Evolutionary conservation across 2,888 invertebrate species (phyloP).

Genomic region (Zhuqinia jingwanae): DNA sequence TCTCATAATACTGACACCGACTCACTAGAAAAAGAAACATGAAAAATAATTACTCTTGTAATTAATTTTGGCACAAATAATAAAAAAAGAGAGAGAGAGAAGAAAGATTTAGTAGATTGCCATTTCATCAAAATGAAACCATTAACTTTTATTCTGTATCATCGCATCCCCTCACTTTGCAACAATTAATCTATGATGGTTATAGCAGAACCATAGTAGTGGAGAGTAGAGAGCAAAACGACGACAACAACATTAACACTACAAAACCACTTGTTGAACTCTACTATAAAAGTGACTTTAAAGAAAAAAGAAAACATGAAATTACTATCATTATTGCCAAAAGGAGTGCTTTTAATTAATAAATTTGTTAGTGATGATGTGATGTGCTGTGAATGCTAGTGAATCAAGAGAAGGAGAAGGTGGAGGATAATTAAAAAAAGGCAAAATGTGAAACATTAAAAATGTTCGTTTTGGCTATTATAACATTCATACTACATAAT

Average conservation of each 20-base stretch:
- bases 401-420: background rate
- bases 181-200: conserved; percentile 19
- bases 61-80: conserved; percentile 41
- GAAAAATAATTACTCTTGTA: conserved; percentile 23
- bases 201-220: background rate
- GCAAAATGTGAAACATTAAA: conserved; percentile 32
- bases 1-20: conserved; percentile 27
- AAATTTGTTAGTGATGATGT: conserved; percentile 9
- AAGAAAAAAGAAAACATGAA: background rate
- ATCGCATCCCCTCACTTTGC: conserved; percentile 24
- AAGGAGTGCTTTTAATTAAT: conserved; percentile 47
- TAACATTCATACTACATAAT: background rate
- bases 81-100: conserved; percentile 6
- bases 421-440: conserved; percentile 2
- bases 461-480: background rate
- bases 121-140: conserved; percentile 23
- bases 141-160: background rate
- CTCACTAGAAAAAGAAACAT: background rate
- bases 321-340: conserved; percentile 37
- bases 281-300: conserved; percentile 4
- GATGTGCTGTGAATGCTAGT: background rate
- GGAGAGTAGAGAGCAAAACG: background rate
- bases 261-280: conserved; percentile 34
- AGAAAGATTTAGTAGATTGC: conserved; percentile 26
- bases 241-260: background rate